Percentiles rank a stretch among this genome's conserved stretches.
Evolutionary conservation across 1,140 invertebrate species (phyloP).

Genomic region (Muscidifurax raptorellus): DNA sequence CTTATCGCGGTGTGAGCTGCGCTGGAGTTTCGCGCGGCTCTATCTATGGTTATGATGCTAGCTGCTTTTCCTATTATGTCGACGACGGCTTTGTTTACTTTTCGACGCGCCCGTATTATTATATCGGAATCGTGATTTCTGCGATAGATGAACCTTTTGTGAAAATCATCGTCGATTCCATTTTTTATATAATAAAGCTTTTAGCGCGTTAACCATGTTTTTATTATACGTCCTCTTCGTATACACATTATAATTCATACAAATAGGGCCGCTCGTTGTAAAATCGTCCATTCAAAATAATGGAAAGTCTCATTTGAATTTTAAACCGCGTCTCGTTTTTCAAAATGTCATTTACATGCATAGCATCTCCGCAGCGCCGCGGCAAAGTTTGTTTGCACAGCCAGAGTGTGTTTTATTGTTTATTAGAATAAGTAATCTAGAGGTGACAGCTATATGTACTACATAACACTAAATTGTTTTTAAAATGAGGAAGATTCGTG

Average conservation of each 20-base stretch:
- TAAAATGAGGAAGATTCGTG: not conserved
- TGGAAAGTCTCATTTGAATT: constrained; percentile 8
- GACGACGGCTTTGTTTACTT: not conserved
- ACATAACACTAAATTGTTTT: not conserved
- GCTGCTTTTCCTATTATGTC: not conserved
- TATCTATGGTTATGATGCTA: not conserved
- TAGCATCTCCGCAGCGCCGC: not conserved
- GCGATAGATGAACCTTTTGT: too few species aligned
- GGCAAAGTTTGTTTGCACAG: not conserved
- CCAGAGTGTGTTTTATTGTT: not conserved
- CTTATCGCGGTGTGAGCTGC: not conserved
- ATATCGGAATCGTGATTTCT: not conserved
- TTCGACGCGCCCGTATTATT: not conserved
- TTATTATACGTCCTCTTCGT: too few species aligned
- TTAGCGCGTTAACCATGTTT: too few species aligned
- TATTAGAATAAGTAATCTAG: not conserved
- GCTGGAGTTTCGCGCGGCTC: too few species aligned
- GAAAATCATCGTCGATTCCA: too few species aligned
- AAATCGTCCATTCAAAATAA: not conserved
- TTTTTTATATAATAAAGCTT: too few species aligned
- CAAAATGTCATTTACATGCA: not conserved
- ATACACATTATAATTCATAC: too few species aligned
- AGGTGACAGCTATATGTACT: too few species aligned
- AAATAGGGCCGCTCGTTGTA: too few species aligned
- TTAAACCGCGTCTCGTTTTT: not conserved